Conservation (phyloP, 2,888 invertebrate species). For the Acleris cristana region DNA sequence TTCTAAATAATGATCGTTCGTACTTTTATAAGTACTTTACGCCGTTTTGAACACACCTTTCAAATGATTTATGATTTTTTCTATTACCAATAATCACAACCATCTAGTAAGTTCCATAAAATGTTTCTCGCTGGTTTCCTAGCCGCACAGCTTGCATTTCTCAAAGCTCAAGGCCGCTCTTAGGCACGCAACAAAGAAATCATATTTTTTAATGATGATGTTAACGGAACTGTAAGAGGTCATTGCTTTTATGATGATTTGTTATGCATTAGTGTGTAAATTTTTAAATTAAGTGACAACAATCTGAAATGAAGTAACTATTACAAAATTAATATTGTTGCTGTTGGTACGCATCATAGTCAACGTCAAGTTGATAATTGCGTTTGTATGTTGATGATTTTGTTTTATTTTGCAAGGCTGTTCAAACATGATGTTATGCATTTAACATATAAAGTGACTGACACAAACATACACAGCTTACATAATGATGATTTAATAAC, state of each 20-base stretch:
- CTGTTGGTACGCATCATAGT: background rate
- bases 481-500: too few relatives aligned
- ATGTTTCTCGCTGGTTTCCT: constrained; percentile 36
- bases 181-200: constrained; percentile 43
- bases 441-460: too few relatives aligned
- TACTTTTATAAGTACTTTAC: too few relatives aligned
- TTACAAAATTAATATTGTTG: background rate
- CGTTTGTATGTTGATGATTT: too few relatives aligned
- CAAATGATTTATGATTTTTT: too few relatives aligned
- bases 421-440: too few relatives aligned
- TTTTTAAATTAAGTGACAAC: background rate
- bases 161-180: constrained; percentile 62
- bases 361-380: too few relatives aligned
- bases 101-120: background rate
- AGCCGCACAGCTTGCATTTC: constrained; percentile 48
- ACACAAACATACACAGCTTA: too few relatives aligned
- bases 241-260: constrained; percentile 16
- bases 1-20: too few relatives aligned
- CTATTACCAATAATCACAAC: too few relatives aligned
- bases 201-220: constrained; percentile 21
- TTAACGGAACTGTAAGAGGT: constrained; percentile 28
- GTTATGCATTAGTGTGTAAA: background rate
- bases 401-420: too few relatives aligned
- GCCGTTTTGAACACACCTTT: too few relatives aligned
- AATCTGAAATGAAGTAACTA: background rate